A percentile compares a stretch with the other conserved stretches of the same genome.
Conservation (phyloP, 1,140 invertebrate genomes). For the Zaprionus vittiger region DNA sequence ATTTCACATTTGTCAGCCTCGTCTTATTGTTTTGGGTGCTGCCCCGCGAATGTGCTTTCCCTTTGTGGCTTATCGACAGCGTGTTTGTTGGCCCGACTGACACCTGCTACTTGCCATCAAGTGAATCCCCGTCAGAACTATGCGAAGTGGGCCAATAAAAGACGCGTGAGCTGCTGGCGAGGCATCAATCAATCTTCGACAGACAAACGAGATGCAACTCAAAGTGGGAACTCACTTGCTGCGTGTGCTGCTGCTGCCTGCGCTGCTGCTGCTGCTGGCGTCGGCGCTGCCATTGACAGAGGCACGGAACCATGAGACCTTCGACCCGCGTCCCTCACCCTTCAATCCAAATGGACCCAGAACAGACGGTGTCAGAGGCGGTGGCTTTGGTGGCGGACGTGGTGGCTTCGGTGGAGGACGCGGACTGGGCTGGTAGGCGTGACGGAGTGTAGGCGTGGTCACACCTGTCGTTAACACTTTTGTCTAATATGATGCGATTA, state of each 20-base stretch:
- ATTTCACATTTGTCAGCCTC: neutral
- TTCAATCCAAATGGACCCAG: slow-evolving; percentile 61
- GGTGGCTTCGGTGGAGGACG: neutral
- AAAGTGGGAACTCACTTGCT: slow-evolving; percentile 50
- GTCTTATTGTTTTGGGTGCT: neutral
- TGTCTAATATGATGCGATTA: slow-evolving; percentile 65
- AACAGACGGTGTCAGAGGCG: neutral
- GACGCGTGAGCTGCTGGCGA: slow-evolving; percentile 14
- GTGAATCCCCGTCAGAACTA: slow-evolving; percentile 7
- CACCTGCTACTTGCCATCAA: slow-evolving; percentile 33
- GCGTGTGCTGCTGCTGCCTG: slow-evolving; percentile 17
- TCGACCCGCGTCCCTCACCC: slow-evolving; percentile 53
- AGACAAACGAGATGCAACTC: slow-evolving; percentile 62
- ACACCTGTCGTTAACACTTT: slow-evolving; percentile 60
- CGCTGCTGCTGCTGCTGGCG: slow-evolving; percentile 34
- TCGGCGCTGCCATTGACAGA: slow-evolving; percentile 34
- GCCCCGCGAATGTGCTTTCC: neutral
- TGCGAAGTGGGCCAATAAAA: slow-evolving; percentile 54
- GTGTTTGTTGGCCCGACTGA: slow-evolving; percentile 1
- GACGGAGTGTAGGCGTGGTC: neutral
- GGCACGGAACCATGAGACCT: slow-evolving; percentile 18
- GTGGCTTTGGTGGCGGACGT: slow-evolving; percentile 1
- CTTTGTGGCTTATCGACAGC: slow-evolving; percentile 21
- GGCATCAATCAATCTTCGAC: slow-evolving; percentile 62
- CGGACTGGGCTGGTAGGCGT: slow-evolving; percentile 4